Base-by-base conservation (phyloP, 2,888 invertebrate genomes). In the Hetaerina titia region DNA sequence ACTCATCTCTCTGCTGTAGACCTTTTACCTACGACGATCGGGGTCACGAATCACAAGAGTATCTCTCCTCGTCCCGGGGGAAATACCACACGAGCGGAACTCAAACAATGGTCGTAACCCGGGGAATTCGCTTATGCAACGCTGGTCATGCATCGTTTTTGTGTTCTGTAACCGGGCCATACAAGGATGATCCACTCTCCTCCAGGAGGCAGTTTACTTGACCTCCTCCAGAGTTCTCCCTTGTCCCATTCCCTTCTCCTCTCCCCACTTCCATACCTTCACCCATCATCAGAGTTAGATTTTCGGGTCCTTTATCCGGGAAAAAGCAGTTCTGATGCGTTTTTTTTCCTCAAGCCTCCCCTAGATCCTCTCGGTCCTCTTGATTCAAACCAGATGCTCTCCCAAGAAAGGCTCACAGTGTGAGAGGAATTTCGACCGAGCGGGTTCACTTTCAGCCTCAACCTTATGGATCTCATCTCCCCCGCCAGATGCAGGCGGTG, bases 351-450 rank as follows among this genome's bases (percentile, higher is more conserved):
- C 81, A 9, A 81, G 81, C 31, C 31, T 25, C 15, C 81, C 31
- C 81, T 31, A 31, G 13, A 69, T n/a, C 81, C n/a, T 31, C 13
- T 15, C 31, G 25, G 31, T 22, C 81, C 81, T 81, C 81, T 81
- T 31, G 81, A 81, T 81, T 11, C 31, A 81, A 81, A 81, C 81
- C 81, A 81, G 81, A 81, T 81, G 81, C 81, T 31, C 25, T 81
- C 11, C 25, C n/a, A 9, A 15, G 81, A 31, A 69, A 22, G 69
- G 22, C 22, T n/a, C 69, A n/a, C 69, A 69, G 69, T 22, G 69
- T 19, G 8, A 69, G 69, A 25, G 81, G 81, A 31, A 31, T 81
- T 81, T 11, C 25, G 31, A 1, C 81, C 22, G 4, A 31, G 81
- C 81, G 81, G 31, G 11, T 81, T 81, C 81, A 81, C 81, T 81